Base-by-base conservation (phyloP, 2,113 vertebrate genomes). In the Pardalotus punctatus region DNA sequence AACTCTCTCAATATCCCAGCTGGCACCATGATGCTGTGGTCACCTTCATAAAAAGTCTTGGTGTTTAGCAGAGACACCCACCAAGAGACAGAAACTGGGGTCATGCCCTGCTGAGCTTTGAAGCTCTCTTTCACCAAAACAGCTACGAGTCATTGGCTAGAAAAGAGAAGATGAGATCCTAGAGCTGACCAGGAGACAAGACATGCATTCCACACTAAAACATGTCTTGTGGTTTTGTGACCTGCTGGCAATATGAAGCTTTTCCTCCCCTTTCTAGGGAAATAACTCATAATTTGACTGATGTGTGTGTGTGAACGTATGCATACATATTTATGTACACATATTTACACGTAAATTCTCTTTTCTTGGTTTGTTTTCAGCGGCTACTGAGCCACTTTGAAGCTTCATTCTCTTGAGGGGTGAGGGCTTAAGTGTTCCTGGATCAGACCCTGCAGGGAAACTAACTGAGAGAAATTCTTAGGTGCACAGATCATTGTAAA, bases 151-250 rank as follows among this genome's bases (percentile, higher is more conserved):
- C 11, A 5, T 24, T 38, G 38, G 6, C 28, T 35, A 15, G 42
- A 25, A 50, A 48, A 76, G 28, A 60, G 22, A 23, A 57, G 9
- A 24, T 15, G 23, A 48, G 24, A 23, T 27, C 56, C 58, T 69
- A 61, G 54, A 72, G n/a, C 8, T 51, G 50, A 12, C 6, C 38
- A 48, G 40, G n/a, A 73, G 45, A 36, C 0, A 0, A 67, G 65
- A 28, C 16, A 8, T 5, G 10, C 13, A 47, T 51, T 74, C 14
- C 28, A 14, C 24, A 81, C 29, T 22, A 67, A 18, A 45, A 67
- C 0, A 0, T 14, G 13, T 5, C 53, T 35, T 27, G 29, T 35
- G 27, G 2, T 11, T 51, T 60, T 61, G 33, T 31, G 31, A 35
- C 19, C 13, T 86, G 33, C 27, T 0, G 6, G 13, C 12, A 66